Evolutionary conservation across 2,797 vertebrate species (phyloP), one percentile per base, ranked within the genome.

Genomic region (Simalia tracyae): DNA sequence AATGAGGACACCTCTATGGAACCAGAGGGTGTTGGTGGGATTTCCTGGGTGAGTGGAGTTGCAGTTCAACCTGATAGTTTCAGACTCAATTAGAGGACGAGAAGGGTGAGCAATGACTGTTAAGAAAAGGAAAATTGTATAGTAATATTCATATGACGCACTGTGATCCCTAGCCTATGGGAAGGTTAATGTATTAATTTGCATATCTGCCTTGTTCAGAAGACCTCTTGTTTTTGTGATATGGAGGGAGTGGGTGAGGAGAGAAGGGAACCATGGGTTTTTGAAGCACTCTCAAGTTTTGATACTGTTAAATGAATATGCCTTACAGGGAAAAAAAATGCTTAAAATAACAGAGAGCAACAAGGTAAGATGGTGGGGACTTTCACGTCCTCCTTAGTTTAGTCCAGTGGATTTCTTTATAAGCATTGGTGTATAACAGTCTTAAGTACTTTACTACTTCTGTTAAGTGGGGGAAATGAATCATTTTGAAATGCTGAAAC

Each of bases 1-100:
- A 26, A 95, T 76, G 0, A 0, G 81, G 26, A 0, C 84, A 15
- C 14, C 14, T 0, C 87, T 93, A 10, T 93, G 96, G 93, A 97
- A 97, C 97, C 97, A 98, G 64, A 76, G 63, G 0, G 89, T 95
- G 42, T 97, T 96, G 89, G 91, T 86, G 0, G 97, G 97, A 11
- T n/a, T 94, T 61, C 96, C 97, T 1, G 0, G 95, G 63, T 97
- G 97, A 87, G 96, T 97, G 85, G 97, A 98, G 92, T 96, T 97
- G 92, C 98, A 98, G 90, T 87, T 96, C 92, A 98, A 64, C 81
- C 93, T 4, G 2, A 97, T 84, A 0, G 89, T 92, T 2, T 95
- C 95, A 0, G 93, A 95, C 81, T 94, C 95, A 86, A 94, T 86
- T 91, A 97, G 93, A 2, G 96, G 86, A 24, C 87, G 90, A 3